Evolutionary conservation across 2,888 invertebrate genomes (phyloP).

Genomic region (Eledone cirrhosa): DNA sequence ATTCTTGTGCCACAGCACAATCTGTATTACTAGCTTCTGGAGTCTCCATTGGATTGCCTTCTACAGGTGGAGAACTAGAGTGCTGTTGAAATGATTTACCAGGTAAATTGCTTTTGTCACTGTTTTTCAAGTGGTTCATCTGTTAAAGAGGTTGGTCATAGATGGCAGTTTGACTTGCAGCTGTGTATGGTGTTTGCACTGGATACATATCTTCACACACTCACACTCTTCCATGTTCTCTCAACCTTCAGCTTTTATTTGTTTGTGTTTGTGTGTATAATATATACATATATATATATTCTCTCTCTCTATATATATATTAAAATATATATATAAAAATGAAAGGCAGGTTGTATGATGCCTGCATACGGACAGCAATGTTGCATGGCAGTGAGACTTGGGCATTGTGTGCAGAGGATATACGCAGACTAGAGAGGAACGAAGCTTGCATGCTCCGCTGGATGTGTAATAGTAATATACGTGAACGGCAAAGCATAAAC

Average conservation of each 20-base stretch:
- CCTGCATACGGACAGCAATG: too few species aligned
- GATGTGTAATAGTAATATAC: too few species aligned
- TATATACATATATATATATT: background rate
- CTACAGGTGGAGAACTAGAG: background rate
- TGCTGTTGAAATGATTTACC: background rate
- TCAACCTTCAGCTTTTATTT: too few species aligned
- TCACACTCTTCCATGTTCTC: too few species aligned
- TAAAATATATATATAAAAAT: too few species aligned
- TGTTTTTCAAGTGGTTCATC: background rate
- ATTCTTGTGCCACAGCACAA: too few species aligned
- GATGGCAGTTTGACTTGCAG: background rate
- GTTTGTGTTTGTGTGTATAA: background rate
- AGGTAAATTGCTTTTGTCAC: background rate
- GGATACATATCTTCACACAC: constrained; percentile 3
- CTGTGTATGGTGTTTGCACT: background rate
- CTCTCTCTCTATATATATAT: background rate
- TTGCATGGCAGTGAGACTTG: too few species aligned
- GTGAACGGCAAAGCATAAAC: too few species aligned
- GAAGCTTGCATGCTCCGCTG: too few species aligned
- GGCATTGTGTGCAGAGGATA: too few species aligned
- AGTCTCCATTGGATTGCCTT: background rate
- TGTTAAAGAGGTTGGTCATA: constrained; percentile 10
- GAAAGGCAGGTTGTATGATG: too few species aligned
- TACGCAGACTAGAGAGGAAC: too few species aligned
- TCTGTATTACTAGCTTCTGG: background rate